Evolutionary conservation across 2,888 invertebrate species (phyloP).

Genomic region (Lithophane socia): DNA sequence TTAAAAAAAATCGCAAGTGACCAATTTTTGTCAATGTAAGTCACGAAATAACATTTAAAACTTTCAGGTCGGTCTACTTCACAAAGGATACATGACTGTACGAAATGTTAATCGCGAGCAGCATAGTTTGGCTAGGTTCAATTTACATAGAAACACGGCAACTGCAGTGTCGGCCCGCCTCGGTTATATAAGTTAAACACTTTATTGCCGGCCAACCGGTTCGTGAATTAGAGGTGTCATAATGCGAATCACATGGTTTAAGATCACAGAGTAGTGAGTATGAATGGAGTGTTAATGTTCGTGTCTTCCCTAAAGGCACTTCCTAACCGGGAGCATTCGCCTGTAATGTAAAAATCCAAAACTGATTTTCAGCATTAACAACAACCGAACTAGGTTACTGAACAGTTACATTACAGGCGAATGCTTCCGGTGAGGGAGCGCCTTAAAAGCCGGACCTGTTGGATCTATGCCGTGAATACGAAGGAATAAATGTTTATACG

Average conservation of each 20-base stretch:
- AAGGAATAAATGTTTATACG: not conserved
- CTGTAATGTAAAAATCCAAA: not conserved
- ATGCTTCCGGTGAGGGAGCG: not conserved
- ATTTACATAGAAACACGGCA: constrained; percentile 61
- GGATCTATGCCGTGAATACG: not conserved
- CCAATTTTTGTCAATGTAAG: not conserved
- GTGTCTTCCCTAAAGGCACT: not conserved
- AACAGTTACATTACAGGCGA: not conserved
- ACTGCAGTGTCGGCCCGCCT: constrained; percentile 53
- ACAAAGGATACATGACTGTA: constrained; percentile 45
- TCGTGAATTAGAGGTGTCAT: constrained; percentile 70
- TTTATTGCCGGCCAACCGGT: constrained; percentile 73
- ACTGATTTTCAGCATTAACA: not conserved
- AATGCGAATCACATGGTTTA: constrained; percentile 73
- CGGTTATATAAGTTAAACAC: constrained; percentile 68
- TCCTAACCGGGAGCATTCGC: no score
- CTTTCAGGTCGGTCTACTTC: constrained; percentile 47
- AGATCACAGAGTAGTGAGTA: constrained; percentile 22
- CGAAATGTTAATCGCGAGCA: constrained; percentile 43
- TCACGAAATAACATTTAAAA: not conserved
- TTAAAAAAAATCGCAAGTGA: not conserved
- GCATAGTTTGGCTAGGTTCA: constrained; percentile 53
- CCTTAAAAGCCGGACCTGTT: not conserved
- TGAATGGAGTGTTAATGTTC: constrained; percentile 18
- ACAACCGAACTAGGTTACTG: no score